Evolutionary conservation across 2,888 invertebrate species (phyloP).

Genomic region (Diogma glabrata): DNA sequence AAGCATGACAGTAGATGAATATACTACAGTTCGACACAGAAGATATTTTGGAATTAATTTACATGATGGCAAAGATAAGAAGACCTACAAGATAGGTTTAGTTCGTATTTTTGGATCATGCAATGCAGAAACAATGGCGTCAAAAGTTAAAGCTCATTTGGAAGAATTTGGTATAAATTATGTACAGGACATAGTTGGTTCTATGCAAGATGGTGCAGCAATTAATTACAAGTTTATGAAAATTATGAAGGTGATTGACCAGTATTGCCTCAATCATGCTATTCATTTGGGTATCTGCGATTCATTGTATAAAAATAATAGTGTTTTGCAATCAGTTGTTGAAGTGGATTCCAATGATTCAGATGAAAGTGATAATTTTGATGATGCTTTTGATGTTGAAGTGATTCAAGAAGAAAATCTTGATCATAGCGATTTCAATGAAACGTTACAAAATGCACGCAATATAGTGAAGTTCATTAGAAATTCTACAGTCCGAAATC

Average conservation of each 20-base stretch:
- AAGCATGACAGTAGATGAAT: conserved; percentile 4
- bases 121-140: neutral
- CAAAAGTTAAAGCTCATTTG: conserved; percentile 1
- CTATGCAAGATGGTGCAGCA: too few species aligned
- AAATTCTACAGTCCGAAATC: neutral
- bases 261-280: too few species aligned
- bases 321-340: neutral
- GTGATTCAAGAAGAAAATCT: too few species aligned
- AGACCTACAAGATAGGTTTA: too few species aligned
- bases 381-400: too few species aligned
- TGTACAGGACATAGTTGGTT: too few species aligned
- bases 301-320: too few species aligned
- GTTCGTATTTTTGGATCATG: neutral
- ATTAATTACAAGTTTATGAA: neutral
- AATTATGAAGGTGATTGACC: too few species aligned
- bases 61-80: too few species aligned
- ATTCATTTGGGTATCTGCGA: too few species aligned
- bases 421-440: neutral
- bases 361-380: neutral
- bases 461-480: neutral
- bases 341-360: neutral
- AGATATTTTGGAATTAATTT: neutral
- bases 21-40: neutral
- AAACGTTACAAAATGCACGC: conserved; percentile 1
- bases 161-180: too few species aligned